Base-by-base conservation (phyloP, 2,113 vertebrate species). In the Camelus dromedarius region DNA sequence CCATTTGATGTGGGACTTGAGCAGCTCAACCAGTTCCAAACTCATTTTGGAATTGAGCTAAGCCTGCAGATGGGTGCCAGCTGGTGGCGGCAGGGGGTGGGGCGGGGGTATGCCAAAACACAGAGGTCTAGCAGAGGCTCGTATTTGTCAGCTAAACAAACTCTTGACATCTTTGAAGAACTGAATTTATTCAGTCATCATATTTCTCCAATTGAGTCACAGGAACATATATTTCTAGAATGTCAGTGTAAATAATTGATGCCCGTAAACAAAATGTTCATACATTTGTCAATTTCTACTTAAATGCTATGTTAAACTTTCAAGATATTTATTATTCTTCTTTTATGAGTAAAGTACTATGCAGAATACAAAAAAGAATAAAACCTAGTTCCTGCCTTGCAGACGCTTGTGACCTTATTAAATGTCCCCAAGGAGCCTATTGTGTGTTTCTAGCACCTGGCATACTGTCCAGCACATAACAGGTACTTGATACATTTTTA, bases 191-290 rank as follows among this genome's bases (percentile, higher is more conserved):
- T 93, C 35, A 81, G 81, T 70, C 54, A 81, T 72, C 6, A 62
- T 93, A 54, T 89, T 89, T 97, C 26, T 89, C 35, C 42, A 77
- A 32, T 60, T 73, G 82, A 91, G 35, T 79, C 32, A 91, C 7
- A 72, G 79, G 35, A 10, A 89, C 19, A 86, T 64, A 64, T 83
- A 91, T 77, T 89, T 92, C 77, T 96, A 89, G 58, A 93, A 67
- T 62, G 19, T 56, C 87, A 85, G 22, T 79, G 58, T 96, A 92
- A 82, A 64, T 96, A 77, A 84, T 77, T 70, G 93, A 96, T 54
- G 28, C 52, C 35, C 24, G 46, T 84, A 75, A 67, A 81, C 8
- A 66, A 15, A 77, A 62, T 58, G 32, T 4, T 92, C 77, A 73
- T 73, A 64, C 19, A 62, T 72, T 72, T 88, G 7, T 89, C 92